These are phyloP conservation scores for Camponotus pennsylvanicus DNA, from an alignment of 1,140 invertebrate genomes.

Conservation along the genomic window DNA sequence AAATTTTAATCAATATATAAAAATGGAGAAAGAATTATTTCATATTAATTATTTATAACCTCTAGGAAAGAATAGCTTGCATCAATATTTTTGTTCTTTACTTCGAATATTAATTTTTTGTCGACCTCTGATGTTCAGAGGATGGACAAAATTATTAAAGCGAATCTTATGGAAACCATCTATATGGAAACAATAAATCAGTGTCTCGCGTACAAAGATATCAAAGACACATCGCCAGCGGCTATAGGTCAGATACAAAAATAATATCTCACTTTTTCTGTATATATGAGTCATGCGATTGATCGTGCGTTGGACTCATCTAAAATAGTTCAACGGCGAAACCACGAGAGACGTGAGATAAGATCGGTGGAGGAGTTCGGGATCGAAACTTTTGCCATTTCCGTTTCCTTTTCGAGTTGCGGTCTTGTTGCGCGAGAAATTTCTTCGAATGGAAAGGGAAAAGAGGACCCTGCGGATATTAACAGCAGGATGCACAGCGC, in stretches of 20 bases:
- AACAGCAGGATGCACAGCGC: not conserved
- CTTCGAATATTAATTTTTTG: too few species aligned
- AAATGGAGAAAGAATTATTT: too few species aligned
- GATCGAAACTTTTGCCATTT: slow-evolving; percentile 44
- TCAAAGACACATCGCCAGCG: not conserved
- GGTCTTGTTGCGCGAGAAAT: not conserved
- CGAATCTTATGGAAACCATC: not conserved
- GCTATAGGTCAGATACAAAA: slow-evolving; percentile 40
- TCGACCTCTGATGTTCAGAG: not conserved
- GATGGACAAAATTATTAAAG: not conserved
- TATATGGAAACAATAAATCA: not conserved
- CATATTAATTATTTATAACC: too few species aligned
- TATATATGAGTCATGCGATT: not conserved
- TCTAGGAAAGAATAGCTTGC: too few species aligned
- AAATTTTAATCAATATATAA: too few species aligned
- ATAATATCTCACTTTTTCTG: slow-evolving; percentile 25
- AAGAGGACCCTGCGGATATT: not conserved
- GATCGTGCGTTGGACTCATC: not conserved
- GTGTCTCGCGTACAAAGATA: not conserved
- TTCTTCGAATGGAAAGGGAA: not conserved
- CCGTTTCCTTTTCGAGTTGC: not conserved
- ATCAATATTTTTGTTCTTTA: too few species aligned
- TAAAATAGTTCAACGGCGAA: slow-evolving; percentile 34
- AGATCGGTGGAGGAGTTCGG: not conserved
- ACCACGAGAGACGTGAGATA: slow-evolving; percentile 10